Base-by-base conservation (phyloP, 2,888 invertebrate genomes). In the Pollenia labialis region DNA sequence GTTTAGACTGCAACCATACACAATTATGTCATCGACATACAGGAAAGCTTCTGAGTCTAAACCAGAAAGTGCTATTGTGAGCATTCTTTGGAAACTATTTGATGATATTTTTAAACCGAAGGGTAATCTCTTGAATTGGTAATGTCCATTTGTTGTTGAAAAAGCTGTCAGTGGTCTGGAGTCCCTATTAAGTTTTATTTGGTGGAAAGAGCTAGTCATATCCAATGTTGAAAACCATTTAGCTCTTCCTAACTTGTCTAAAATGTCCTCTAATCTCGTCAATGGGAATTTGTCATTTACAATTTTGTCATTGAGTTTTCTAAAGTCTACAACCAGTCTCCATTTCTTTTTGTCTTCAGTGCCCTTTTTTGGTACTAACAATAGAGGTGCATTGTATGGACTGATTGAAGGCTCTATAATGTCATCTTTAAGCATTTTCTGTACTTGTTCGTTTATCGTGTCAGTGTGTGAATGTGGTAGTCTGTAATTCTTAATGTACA, bases 81-180 rank as follows among this genome's bases (percentile, higher is more conserved):
- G 42, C 71, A 71, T 88, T 46, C 87, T n/a, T 68, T 88, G 83
- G 46, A 88, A 87, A 46, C 88, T 88, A 16, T 88, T 87, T 0
- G 77, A 72, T 3, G 87, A 88, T 2, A 85, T 84, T 68, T 88
- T 87, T 44, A 87, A 23, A 2, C 71, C 71, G 64, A 87, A 88
- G 1, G 87, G 84, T 69, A 88, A 48, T 54, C 87, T 60, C 64
- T 87, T 72, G 46, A 87, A 88, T 50, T 85, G 87, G 44, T 68
- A 87, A n/a, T 85, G 85, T 44, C 80, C 64, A 14, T 68, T 10
- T 50, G 11, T 11, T 14, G 68, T 66, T 4, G 64, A 66, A 66
- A 46, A 58, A 12, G 44, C 74, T 44, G 74, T 74, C 6, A 74
- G 23, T 62, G 46, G 80, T 64, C 77, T 48, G 16, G 77, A 68